These are phyloP conservation scores for Troilus luridus DNA, from an alignment of 2,888 invertebrate genomes.

Conservation along the genomic window DNA sequence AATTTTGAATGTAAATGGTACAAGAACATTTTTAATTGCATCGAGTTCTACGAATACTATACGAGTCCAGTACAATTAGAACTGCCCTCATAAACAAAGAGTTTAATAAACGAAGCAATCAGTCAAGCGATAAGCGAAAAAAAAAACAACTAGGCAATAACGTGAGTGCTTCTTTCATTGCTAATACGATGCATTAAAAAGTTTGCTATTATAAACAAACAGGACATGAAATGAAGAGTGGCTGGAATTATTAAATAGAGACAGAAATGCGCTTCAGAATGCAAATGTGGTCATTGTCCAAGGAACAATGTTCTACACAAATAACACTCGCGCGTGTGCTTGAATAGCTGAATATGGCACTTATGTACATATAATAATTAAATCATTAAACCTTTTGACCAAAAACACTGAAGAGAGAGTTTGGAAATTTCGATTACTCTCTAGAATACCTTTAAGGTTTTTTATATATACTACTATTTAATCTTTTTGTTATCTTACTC, in stretches of 20 bases:
- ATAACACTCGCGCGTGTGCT: not conserved
- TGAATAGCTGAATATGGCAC: not conserved
- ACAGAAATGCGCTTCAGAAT: not conserved
- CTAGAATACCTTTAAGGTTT: too few species aligned
- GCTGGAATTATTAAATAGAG: not conserved
- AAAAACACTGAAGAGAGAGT: not conserved
- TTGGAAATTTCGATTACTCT: not conserved
- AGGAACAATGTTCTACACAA: not conserved
- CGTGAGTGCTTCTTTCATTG: not conserved
- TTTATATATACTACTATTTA: too few species aligned
- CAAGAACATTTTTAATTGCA: too few species aligned
- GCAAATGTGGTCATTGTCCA: not conserved
- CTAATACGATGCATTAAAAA: not conserved
- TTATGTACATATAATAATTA: not conserved
- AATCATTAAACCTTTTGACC: not conserved
- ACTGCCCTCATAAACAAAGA: not conserved
- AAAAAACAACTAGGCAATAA: not conserved
- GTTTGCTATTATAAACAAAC: not conserved
- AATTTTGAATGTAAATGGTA: too few species aligned
- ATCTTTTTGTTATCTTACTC: too few species aligned
- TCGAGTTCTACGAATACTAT: not conserved
- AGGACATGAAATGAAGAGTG: not conserved
- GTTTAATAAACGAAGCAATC: not conserved
- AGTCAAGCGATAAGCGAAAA: not conserved
- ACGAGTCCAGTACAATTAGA: not conserved